These are phyloP conservation scores for Dryoscopus gambensis DNA, from an alignment of 2,113 vertebrate genomes.

Conservation along the genomic window DNA sequence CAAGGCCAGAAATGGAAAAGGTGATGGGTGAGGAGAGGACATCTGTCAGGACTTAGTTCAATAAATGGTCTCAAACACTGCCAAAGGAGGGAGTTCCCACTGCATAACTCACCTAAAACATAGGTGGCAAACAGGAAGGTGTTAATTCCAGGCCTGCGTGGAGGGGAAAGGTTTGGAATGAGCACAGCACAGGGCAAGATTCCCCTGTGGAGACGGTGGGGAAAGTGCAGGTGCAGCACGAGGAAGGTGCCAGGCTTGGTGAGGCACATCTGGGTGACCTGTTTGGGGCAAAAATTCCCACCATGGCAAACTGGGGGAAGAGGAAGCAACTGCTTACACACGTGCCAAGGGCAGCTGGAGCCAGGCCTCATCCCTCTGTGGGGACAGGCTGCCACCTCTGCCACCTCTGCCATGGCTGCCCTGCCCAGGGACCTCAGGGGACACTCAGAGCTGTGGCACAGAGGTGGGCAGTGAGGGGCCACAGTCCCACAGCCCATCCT, in stretches of 20 bases:
- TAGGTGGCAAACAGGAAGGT: not conserved
- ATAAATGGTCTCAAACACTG: not conserved
- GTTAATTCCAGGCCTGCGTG: not conserved
- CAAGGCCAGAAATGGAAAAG: not conserved
- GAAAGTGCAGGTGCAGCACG: not conserved
- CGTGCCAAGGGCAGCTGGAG: not conserved
- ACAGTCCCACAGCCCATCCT: not conserved
- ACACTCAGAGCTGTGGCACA: not conserved
- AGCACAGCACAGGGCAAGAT: not conserved
- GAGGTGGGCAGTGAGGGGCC: no score
- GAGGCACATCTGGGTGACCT: not conserved
- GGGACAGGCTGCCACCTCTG: not conserved
- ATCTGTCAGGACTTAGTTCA: not conserved
- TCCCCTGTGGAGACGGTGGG: rapidly evolving
- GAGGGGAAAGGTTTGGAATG: not conserved
- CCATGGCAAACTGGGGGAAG: not conserved
- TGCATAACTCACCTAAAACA: not conserved
- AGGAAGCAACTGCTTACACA: not conserved
- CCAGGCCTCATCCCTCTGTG: not conserved
- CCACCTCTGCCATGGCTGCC: not conserved
- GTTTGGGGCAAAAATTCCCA: not conserved
- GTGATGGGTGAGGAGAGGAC: not conserved
- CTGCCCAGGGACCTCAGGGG: not conserved
- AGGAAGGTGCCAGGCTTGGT: not conserved
- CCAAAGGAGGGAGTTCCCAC: not conserved